Conservation (phyloP, 2,888 invertebrate species). For the Callinectes sapidus region DNA sequence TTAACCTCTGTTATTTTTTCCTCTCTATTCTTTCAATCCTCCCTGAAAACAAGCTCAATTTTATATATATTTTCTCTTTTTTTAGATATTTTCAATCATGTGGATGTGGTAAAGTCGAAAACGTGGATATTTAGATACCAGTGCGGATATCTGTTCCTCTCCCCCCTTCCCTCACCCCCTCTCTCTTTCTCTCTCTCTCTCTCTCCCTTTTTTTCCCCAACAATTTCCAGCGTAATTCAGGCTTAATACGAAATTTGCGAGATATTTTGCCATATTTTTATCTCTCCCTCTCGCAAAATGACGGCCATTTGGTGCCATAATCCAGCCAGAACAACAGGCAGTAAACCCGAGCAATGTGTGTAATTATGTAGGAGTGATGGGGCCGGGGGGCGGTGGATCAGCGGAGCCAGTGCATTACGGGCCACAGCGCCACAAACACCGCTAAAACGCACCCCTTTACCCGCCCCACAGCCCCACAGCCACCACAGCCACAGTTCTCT, state of each 20-base stretch:
- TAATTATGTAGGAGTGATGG: constrained; percentile 43
- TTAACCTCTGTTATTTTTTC: too few species aligned
- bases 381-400: constrained; percentile 29
- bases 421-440: background rate
- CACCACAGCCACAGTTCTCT: background rate
- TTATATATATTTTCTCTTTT: background rate
- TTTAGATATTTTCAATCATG: background rate
- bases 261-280: constrained; percentile 27
- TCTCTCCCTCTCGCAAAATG: constrained; percentile 39
- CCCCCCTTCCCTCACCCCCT: background rate
- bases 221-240: constrained; percentile 25
- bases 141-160: background rate
- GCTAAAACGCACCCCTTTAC: background rate
- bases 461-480: background rate
- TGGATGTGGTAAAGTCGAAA: background rate
- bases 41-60: background rate
- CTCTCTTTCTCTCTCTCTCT: constrained; percentile 29
- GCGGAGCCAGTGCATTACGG: background rate
- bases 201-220: background rate
- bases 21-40: too few species aligned
- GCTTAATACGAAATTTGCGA: constrained; percentile 30
- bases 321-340: constrained; percentile 42
- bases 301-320: constrained; percentile 41
- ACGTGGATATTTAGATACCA: too few species aligned
- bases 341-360: constrained; percentile 43